Base-by-base conservation (phyloP, 2,888 invertebrate species). In the Cataglyphis cursor region DNA sequence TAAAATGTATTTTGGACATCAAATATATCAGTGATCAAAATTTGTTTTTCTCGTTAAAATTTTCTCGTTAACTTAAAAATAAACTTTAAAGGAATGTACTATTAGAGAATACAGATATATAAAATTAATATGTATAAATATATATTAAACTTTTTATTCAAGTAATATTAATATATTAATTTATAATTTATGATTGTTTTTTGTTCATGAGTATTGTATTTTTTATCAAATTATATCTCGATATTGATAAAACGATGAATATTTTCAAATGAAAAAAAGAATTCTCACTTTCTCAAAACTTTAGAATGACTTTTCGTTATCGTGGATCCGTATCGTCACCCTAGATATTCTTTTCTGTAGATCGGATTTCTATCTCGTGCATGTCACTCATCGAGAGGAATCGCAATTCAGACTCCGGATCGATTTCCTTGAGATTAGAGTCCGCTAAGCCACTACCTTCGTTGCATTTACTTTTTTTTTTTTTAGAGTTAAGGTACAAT, bases 381-480 rank as follows among this genome's bases (percentile, higher is more conserved):
- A 24, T 51, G 66, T 80, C 65, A 65, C 57, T 35, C 38, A 31
- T n/a, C 57, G 35, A 62, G 73, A 68, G 28, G 66, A 73, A 38
- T 70, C 68, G 81, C 35, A 54, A 57, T 87, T 84, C 75, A 59
- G 76, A 70, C 81, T 64, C n/a, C 57, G 48, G 80, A 86, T 87
- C 84, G 87, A 87, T 87, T 81, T 87, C 76, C 86, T 81, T 73
- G 66, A 78, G 87, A 87, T 86, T 82, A 86, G 81, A 84, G 59
- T 80, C 68, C 54, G 51, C 78, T 54, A 65, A 59, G 73, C 44
- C 59, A 54, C 48, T 57, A 51, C 75, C 72, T 62, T 35, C 51
- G 70, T 70, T 82, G 73, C 75, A 82, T 74, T 84, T 80, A 75
- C 74, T 31, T 31, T 75, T 24, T 83, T 87, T 81, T 83, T 80